Percentiles rank a stretch among this genome's conserved stretches.
Conservation (phyloP, 2,888 invertebrate genomes). For the Noctua pronuba region DNA sequence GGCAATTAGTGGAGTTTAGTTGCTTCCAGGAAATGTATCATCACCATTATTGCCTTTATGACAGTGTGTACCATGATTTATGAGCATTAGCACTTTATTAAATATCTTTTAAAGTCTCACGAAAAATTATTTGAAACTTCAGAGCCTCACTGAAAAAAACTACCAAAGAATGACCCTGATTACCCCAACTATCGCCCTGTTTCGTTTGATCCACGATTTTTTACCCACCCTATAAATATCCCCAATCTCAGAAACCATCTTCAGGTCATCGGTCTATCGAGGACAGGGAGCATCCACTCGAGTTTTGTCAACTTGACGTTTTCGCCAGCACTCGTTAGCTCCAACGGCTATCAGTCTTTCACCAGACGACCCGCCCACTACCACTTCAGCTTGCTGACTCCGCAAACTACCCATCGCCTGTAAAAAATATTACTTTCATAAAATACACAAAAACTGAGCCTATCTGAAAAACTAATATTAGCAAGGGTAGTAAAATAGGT, state of each 20-base stretch:
- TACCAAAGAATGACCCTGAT: no score
- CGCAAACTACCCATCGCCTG: constrained; percentile 36
- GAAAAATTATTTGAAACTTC: no score
- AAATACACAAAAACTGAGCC: constrained; percentile 17
- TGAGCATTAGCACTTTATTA: no score
- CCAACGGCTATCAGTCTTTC: constrained; percentile 47
- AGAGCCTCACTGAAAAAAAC: no score
- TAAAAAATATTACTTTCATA: constrained; percentile 1
- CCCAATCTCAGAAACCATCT: not conserved
- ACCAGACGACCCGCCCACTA: constrained; percentile 42
- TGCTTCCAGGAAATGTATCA: no score
- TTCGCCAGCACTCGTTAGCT: constrained; percentile 42
- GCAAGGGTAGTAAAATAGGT: constrained; percentile 45
- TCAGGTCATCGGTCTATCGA: constrained; percentile 20
- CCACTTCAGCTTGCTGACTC: constrained; percentile 39
- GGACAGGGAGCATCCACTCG: constrained; percentile 9
- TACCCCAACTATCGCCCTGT: no score
- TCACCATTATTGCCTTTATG: no score
- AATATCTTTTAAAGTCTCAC: no score
- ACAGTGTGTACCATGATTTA: no score
- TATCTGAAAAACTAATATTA: constrained; percentile 10
- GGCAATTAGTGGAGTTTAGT: no score
- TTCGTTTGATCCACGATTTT: no score
- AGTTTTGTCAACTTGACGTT: constrained; percentile 50
- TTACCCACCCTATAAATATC: no score